Percentiles rank a stretch among this genome's conserved stretches.
These are phyloP conservation scores for Haplochromis vanheusdeni DNA, from an alignment of 2,113 vertebrate species.

Conservation along the genomic window DNA sequence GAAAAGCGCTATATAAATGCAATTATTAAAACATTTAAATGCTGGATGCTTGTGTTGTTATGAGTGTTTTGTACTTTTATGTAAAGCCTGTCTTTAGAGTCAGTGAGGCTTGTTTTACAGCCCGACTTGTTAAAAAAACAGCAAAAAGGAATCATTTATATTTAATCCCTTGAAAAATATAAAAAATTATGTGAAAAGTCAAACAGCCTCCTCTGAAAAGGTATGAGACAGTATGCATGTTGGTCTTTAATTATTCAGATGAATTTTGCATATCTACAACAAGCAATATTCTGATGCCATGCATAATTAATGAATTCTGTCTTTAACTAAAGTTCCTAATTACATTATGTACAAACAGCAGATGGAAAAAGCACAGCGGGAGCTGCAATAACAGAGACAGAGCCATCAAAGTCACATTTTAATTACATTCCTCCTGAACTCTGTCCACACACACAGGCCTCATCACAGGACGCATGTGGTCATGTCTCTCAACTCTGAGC, in stretches of 20 bases:
- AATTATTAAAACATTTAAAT: not conserved
- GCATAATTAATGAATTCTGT: constrained; percentile 34
- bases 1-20: not conserved
- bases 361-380: constrained; percentile 25
- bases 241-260: constrained; percentile 8
- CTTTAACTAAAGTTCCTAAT: constrained; percentile 47
- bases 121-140: not conserved
- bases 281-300: not conserved
- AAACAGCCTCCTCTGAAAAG: not conserved
- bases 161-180: not conserved
- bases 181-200: not conserved
- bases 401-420: constrained; percentile 5
- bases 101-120: not conserved
- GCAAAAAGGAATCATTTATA: not conserved
- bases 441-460: not conserved
- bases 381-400: not conserved
- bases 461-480: not conserved
- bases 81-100: not conserved
- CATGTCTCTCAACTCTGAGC: not conserved
- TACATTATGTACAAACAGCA: constrained; percentile 36
- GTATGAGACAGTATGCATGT: not conserved
- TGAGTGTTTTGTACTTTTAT: not conserved
- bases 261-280: not conserved
- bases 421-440: constrained; percentile 23
- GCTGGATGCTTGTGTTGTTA: not conserved